Evolutionary conservation across 2,797 vertebrate species (phyloP).

Genomic region (Crypturellus tataupa): DNA sequence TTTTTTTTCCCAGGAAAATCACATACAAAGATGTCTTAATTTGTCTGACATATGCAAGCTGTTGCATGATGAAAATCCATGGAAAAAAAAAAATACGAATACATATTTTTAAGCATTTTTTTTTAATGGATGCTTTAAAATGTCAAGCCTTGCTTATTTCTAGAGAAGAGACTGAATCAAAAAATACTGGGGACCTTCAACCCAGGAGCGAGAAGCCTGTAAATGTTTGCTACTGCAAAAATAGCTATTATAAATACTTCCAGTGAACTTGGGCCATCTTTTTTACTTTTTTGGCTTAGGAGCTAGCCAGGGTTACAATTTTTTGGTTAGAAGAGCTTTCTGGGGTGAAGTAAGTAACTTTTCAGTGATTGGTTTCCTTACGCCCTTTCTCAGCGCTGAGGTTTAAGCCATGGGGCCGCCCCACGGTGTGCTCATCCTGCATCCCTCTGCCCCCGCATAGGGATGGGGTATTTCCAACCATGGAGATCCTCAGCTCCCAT

Average conservation of each 20-base stretch:
- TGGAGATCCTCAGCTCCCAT: no score
- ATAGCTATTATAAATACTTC: background rate
- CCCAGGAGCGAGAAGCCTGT: background rate
- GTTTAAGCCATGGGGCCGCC: background rate
- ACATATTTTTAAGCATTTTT: background rate
- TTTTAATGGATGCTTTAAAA: background rate
- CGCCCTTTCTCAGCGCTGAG: background rate
- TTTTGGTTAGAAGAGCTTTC: background rate
- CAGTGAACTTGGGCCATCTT: background rate
- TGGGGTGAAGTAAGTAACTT: background rate
- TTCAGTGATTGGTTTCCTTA: background rate
- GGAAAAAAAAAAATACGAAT: background rate
- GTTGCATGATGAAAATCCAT: background rate
- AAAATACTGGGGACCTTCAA: background rate
- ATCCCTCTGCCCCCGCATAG: background rate
- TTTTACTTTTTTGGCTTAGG: background rate
- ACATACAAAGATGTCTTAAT: background rate
- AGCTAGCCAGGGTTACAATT: background rate
- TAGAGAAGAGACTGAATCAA: background rate
- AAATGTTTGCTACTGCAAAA: background rate
- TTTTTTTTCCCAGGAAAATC: background rate
- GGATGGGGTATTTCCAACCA: background rate
- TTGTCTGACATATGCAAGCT: slow-evolving; percentile 10
- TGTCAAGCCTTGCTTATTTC: background rate
- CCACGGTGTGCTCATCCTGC: background rate